A percentile compares a stretch with the other conserved stretches of the same genome.
These are phyloP conservation scores for Gonatopus flavifemur DNA, from an alignment of 1,140 invertebrate species.

Conservation along the genomic window DNA sequence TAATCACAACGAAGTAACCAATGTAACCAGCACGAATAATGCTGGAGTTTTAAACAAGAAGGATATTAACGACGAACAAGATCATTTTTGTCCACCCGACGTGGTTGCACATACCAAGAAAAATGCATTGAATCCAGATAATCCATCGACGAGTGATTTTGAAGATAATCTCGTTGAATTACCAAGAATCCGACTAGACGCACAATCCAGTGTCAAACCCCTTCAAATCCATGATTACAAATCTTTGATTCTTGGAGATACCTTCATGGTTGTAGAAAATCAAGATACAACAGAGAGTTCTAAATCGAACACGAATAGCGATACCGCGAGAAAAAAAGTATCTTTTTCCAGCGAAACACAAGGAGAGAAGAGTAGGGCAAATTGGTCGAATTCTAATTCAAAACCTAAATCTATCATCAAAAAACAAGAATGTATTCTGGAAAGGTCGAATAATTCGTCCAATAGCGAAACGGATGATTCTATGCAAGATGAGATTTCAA, in stretches of 20 bases:
- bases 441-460: neutral
- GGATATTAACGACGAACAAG: slow-evolving; percentile 4
- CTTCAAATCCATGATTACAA: slow-evolving; percentile 28
- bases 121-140: slow-evolving; percentile 2
- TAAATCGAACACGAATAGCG: slow-evolving; percentile 1
- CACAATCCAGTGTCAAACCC: too few relatives aligned
- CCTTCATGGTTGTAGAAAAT: too few relatives aligned
- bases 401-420: slow-evolving; percentile 32
- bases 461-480: slow-evolving; percentile 16
- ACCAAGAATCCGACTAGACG: slow-evolving; percentile 16
- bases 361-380: neutral
- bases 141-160: slow-evolving; percentile 16
- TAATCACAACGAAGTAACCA: neutral
- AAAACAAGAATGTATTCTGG: too few relatives aligned
- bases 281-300: slow-evolving; percentile 1
- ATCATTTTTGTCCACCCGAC: slow-evolving; percentile 36
- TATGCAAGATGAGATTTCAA: neutral
- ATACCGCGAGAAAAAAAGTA: slow-evolving; percentile 27
- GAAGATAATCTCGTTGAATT: slow-evolving; percentile 27
- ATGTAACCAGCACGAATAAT: too few relatives aligned
- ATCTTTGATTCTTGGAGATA: slow-evolving; percentile 25
- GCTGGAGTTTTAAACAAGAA: neutral
- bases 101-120: slow-evolving; percentile 42
- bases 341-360: slow-evolving; percentile 19
- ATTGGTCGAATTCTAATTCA: neutral